These are phyloP conservation scores for Dreissena rostriformis DNA, from an alignment of 1,140 invertebrate genomes.

Conservation along the genomic window DNA sequence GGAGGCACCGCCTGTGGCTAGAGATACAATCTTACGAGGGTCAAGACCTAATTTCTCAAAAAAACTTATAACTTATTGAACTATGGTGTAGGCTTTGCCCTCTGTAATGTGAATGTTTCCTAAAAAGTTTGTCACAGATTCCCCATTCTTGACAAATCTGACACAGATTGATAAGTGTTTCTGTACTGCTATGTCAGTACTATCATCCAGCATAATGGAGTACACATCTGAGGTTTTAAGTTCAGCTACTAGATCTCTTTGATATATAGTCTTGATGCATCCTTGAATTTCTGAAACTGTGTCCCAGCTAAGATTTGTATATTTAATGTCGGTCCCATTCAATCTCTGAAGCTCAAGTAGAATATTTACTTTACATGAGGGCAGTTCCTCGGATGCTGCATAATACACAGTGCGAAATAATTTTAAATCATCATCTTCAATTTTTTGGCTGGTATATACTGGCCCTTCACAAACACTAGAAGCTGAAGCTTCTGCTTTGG, in stretches of 20 bases:
- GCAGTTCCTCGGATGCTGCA: slow-evolving; percentile 5
- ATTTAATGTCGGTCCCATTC: slow-evolving; percentile 24
- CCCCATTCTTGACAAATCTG: slow-evolving; percentile 16
- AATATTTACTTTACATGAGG: background rate
- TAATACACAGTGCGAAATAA: background rate
- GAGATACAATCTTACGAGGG: background rate
- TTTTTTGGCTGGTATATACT: too few species aligned
- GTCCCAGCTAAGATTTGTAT: slow-evolving; percentile 39
- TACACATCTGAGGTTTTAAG: slow-evolving; percentile 15
- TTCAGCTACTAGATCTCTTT: background rate
- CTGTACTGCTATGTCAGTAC: slow-evolving; percentile 38
- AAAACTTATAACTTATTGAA: background rate
- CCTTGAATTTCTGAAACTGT: slow-evolving; percentile 32
- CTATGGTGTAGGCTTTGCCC: slow-evolving; percentile 34
- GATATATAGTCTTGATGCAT: background rate
- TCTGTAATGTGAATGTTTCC: background rate
- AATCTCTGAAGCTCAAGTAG: slow-evolving; percentile 10
- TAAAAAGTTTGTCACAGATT: slow-evolving; percentile 11
- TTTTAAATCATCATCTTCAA: too few species aligned
- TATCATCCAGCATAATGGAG: slow-evolving; percentile 24
- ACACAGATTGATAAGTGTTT: slow-evolving; percentile 29
- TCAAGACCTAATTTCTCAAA: background rate
- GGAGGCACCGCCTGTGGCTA: slow-evolving; percentile 12
- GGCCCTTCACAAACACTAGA: too few species aligned
- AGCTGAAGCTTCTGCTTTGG: too few species aligned